Evolutionary conservation across 1,140 invertebrate genomes (phyloP), one percentile per base, ranked within the genome.

Genomic region (Ostrea edulis): DNA sequence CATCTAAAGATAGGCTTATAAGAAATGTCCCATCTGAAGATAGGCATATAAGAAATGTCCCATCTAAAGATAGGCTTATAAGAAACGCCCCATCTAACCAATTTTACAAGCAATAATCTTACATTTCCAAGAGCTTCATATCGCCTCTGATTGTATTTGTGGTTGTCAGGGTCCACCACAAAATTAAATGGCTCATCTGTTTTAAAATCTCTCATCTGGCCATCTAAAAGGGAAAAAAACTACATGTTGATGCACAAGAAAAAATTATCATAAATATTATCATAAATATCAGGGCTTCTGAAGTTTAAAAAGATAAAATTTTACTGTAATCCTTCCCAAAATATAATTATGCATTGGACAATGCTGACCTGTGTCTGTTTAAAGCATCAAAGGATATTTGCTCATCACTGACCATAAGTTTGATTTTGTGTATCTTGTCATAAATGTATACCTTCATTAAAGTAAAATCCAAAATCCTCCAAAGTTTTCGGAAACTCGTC

Each of bases 61-160:
- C 35, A 44, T 44, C 35, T 44, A 44, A 44, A 44, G 35, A 44
- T 5, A 44, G 35, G 35, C 35, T 2, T 44, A 44, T 44, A 44
- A 1, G 1, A n/a, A n/a, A n/a, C n/a, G n/a, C n/a, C n/a, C n/a
- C n/a, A 44, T 44, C 5, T 44, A 44, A 44, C 35, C 35, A 5
- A n/a, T 20, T 17, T n/a, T 62, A 62, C 0, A 62, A 58, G 0
- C n/a, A n/a, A 8, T 17, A 62, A 35, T 84, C 93, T 89, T 90
- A 97, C 96, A 93, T 96, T 96, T 52, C 97, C 97, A 12, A 97
- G 91, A 25, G 96, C 96, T 93, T 97, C 97, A 93, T 97, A 97
- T 91, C 96, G 96, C 83, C 95, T 95, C 92, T 97, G 97, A 93
- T 97, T 97, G 87, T 96, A 96, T 0, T 94, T 93, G 77, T 96